Evolutionary conservation across 2,113 vertebrate genomes (phyloP).

Genomic region (Oostethus manadensis): DNA sequence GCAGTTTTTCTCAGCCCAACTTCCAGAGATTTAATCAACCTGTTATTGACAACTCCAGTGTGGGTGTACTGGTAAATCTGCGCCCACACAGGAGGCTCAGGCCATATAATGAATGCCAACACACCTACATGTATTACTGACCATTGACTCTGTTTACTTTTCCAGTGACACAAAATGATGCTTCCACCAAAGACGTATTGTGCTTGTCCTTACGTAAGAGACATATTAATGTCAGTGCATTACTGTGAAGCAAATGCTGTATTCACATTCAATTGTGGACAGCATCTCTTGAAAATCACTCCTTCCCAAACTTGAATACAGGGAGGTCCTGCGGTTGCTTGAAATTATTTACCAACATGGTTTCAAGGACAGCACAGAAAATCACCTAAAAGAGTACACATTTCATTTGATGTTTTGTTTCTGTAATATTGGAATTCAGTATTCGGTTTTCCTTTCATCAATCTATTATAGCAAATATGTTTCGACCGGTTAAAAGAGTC

Average conservation of each 20-base stretch:
- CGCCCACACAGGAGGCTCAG: background rate
- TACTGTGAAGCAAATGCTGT: background rate
- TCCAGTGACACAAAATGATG: background rate
- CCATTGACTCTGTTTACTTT: constrained; percentile 3
- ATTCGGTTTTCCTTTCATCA: background rate
- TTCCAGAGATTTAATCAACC: constrained; percentile 4
- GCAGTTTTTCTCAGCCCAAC: background rate
- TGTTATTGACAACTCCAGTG: background rate
- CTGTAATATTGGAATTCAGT: background rate
- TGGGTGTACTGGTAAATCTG: constrained; percentile 3
- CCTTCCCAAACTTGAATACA: background rate
- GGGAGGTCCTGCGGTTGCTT: background rate
- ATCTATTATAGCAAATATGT: background rate
- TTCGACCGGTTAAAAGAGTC: no score
- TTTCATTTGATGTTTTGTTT: background rate
- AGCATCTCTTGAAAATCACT: background rate
- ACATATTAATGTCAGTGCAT: background rate
- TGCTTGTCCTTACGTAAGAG: background rate
- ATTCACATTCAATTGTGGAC: background rate
- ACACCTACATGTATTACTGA: constrained; percentile 2
- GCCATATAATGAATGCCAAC: background rate
- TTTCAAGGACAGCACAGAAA: background rate
- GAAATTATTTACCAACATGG: background rate
- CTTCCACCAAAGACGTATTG: background rate
- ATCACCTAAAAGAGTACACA: no score